A percentile compares a stretch with the other conserved stretches of the same genome.
Evolutionary conservation across 2,888 invertebrate species (phyloP).

Genomic region (Synanthedon tipuliformis): DNA sequence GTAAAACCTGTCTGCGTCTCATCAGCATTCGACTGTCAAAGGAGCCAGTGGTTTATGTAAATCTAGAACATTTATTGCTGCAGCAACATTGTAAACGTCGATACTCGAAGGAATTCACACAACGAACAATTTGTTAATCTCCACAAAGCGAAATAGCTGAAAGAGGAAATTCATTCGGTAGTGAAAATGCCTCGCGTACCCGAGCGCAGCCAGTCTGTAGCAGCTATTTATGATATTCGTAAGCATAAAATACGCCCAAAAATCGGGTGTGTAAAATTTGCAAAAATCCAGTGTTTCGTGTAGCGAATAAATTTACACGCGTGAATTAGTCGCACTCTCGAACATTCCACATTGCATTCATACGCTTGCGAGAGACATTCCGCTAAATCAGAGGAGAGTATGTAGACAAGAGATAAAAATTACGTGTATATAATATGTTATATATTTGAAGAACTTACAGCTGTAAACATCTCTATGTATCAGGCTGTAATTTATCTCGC

Average conservation of each 20-base stretch:
- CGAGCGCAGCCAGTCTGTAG: constrained; percentile 1
- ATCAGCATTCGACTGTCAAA: constrained; percentile 48
- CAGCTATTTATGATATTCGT: constrained; percentile 4
- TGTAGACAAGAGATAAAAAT: neutral
- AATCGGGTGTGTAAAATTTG: constrained; percentile 20
- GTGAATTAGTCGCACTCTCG: constrained; percentile 45
- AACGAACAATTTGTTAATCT: constrained; percentile 42
- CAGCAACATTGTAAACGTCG: constrained; percentile 30
- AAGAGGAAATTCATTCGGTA: constrained; percentile 15
- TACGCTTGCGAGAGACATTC: neutral
- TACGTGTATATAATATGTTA: neutral
- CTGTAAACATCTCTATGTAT: no score
- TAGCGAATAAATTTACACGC: constrained; percentile 43
- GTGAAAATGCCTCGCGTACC: constrained; percentile 22
- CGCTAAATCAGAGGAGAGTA: constrained; percentile 9
- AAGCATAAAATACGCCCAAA: constrained; percentile 5
- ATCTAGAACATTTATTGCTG: constrained; percentile 43
- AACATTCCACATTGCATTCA: constrained; percentile 36
- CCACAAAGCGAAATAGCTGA: constrained; percentile 24
- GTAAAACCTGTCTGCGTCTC: constrained; percentile 29
- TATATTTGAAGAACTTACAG: no score
- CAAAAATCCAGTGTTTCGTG: constrained; percentile 37
- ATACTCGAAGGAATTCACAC: constrained; percentile 28
- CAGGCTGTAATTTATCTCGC: no score
- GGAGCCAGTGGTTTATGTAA: constrained; percentile 43